A percentile compares a stretch with the other conserved stretches of the same genome.
Evolutionary conservation across 1,140 invertebrate genomes (phyloP).

Genomic region (Penaeus japonicus): DNA sequence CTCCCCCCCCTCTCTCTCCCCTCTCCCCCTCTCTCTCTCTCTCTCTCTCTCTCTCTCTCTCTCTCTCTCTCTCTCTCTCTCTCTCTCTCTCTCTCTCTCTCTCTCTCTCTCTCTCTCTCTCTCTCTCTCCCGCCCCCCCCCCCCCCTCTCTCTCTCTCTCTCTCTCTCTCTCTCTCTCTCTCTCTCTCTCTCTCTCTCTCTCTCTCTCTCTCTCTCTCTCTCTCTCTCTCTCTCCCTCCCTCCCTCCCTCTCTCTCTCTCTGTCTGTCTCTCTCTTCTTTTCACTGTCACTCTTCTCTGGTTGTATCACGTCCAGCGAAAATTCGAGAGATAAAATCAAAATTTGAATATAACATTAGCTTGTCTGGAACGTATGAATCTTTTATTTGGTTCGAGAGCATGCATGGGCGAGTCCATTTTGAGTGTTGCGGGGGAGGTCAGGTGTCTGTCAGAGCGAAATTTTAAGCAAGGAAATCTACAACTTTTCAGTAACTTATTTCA

Average conservation of each 20-base stretch:
- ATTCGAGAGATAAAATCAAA: too few species aligned
- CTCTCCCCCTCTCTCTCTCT: background rate
- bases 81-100: conserved; percentile 29
- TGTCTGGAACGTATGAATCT: too few species aligned
- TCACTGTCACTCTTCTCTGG: too few species aligned
- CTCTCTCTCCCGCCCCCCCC: background rate
- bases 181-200: background rate
- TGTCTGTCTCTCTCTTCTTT: background rate
- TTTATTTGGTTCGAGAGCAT: too few species aligned
- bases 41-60: background rate
- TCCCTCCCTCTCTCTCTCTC: background rate
- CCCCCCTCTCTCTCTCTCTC: background rate
- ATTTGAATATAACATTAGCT: too few species aligned
- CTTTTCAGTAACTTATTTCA: too few species aligned
- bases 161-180: background rate
- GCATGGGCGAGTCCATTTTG: too few species aligned
- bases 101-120: background rate
- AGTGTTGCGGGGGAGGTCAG: too few species aligned
- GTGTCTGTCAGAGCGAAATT: too few species aligned
- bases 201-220: background rate
- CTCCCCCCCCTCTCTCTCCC: background rate
- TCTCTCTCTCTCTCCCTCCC: background rate
- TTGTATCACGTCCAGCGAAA: too few species aligned
- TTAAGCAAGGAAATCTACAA: too few species aligned
- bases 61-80: background rate